Evolutionary conservation across 2,888 invertebrate genomes (phyloP), one percentile per base, ranked within the genome.

Genomic region (Tuta absoluta): DNA sequence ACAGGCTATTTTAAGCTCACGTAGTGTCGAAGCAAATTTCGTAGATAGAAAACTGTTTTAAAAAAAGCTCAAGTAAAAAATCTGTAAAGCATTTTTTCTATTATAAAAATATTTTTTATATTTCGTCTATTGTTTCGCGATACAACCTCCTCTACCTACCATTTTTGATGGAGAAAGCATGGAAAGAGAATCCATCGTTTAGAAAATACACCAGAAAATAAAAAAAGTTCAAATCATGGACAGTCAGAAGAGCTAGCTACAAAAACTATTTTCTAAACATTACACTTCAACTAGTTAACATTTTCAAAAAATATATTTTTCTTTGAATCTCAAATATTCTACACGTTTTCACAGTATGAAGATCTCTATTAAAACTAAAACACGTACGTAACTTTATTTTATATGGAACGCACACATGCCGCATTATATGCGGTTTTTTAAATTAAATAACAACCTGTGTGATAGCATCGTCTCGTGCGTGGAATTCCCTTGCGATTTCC

Each of bases 131-230:
- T 83, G 80, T 74, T 81, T 86, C 80, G 79, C 67, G 84, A 91
- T 91, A 91, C 91, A 91, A 91, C 91, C 91, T 91, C 91, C 77
- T 91, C 90, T 87, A 88, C 91, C 91, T 91, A 91, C 91, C 91
- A 91, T 87, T 79, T 90, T 91, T 85, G 91, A 87, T 86, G 91
- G 86, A 88, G 91, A 87, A 78, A 91, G 91, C 91, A 91, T 91
- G 91, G 87, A 91, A 91, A 91, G 79, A 88, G 89, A 90, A 84
- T 86, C 86, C 88, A 88, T 85, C 79, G 80, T 89, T 90, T 81
- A 87, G 82, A 87, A 78, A 75, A 70, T 77, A 74, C 67, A 68
- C 74, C 64, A 70, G 72, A 73, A 75, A 67, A 70, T 68, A 69
- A 67, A 69, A 70, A 78, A 75, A 77, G 73, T 67, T 63, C 67